Percentiles rank a stretch among this genome's conserved stretches.
phyloP scores from a whole-genome alignment of 2,888 invertebrate genomes.

The Ophion ellenae region DNA sequence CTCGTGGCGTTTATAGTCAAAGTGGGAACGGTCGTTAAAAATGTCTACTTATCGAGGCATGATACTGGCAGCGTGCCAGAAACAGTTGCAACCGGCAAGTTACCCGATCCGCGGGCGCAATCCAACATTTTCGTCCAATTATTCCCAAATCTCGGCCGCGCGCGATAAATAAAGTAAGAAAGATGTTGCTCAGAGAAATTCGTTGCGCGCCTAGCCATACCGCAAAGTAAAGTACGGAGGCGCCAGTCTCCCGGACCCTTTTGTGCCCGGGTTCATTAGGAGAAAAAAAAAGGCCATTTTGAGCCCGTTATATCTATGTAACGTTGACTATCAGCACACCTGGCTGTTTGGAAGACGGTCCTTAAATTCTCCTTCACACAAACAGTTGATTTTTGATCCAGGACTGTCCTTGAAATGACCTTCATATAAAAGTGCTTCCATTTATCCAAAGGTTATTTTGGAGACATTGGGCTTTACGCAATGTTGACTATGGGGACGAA shows the following conservation, averaged over 20 bases:
- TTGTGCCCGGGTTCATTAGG: not conserved
- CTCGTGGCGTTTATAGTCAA: conserved; percentile 1
- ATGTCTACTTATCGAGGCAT: conserved; percentile 41
- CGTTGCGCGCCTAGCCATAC: not conserved
- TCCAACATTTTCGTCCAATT: conserved; percentile 57
- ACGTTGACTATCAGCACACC: not conserved
- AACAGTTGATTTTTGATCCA: no score
- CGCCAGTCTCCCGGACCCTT: conserved; percentile 51
- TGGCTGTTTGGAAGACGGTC: no score
- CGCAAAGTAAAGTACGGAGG: conserved; percentile 35
- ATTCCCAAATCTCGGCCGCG: conserved; percentile 45
- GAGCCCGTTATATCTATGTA: not conserved
- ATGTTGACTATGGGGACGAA: no score
- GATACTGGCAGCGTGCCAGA: conserved; percentile 43
- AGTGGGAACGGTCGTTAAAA: conserved; percentile 15
- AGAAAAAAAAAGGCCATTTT: not conserved
- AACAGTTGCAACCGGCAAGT: conserved; percentile 42
- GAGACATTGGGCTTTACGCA: not conserved
- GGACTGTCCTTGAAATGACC: no score
- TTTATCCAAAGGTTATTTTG: not conserved
- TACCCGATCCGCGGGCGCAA: conserved; percentile 38
- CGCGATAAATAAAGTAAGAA: conserved; percentile 41
- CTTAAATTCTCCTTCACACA: not conserved
- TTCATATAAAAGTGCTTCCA: no score
- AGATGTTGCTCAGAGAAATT: conserved; percentile 37